Conservation (phyloP, 2,797 vertebrate species). For the Pelodytes ibericus region DNA sequence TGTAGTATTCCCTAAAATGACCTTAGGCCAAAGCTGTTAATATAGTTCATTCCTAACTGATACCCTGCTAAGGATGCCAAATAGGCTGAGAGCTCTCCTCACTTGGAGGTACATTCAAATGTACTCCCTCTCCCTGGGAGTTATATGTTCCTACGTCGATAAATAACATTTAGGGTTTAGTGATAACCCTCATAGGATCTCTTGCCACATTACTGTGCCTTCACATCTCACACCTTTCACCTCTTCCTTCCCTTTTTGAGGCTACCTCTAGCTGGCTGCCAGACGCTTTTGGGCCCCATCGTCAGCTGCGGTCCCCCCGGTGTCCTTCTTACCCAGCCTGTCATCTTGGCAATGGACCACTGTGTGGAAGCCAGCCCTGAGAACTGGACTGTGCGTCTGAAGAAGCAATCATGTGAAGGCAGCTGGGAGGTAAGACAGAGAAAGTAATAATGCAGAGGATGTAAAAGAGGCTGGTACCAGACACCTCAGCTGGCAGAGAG, state of each 20-base stretch:
- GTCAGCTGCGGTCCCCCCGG: constrained; percentile 96
- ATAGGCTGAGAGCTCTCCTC: no score
- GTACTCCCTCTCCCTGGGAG: no score
- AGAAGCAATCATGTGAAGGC: constrained; percentile 96
- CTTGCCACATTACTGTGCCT: constrained; percentile 20
- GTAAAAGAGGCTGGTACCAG: no score
- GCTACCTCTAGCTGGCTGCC: constrained; percentile 93
- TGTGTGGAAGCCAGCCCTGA: constrained; percentile 92
- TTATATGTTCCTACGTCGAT: no score
- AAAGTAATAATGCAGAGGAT: no score
- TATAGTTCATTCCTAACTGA: no score
- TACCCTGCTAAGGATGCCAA: no score
- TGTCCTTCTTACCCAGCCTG: constrained; percentile 91
- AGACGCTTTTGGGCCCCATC: constrained; percentile 94
- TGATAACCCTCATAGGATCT: background rate
- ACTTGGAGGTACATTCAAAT: no score
- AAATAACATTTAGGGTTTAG: no score
- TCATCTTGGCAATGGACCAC: constrained; percentile 96
- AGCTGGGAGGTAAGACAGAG: constrained; percentile 88
- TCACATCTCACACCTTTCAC: constrained; percentile 56
- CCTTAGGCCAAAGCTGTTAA: no score
- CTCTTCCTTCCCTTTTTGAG: constrained; percentile 70
- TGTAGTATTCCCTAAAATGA: no score
- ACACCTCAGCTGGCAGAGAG: no score
- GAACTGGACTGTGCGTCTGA: constrained; percentile 95